Evolutionary conservation across 2,888 invertebrate species (phyloP), one percentile per base, ranked within the genome.

Genomic region (Danaus chrysippus): DNA sequence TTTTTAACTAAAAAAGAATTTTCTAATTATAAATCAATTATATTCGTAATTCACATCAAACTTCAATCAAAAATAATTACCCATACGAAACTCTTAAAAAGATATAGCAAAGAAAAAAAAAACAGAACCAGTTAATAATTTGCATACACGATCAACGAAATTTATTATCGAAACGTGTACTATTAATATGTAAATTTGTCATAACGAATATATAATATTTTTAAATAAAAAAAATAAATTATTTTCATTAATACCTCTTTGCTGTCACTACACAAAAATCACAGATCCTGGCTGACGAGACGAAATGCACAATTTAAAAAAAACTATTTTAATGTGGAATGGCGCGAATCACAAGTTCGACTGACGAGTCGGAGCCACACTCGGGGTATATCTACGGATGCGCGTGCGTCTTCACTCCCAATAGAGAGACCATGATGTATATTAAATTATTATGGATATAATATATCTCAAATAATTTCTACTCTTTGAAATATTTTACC

Each of bases 331-430:
- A 62, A 64, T 59, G 66, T 62, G 58, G 49, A 62, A 61, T 49
- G 60, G 42, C 46, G 54, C 54, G 56, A 57, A 62, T 56, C 76
- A 70, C 74, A 71, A 78, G 75, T 73, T 63, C 69, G 59, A 81
- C 82, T 82, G 81, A 70, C 72, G 69, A 59, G 63, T 68, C 64
- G 66, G 68, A 65, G 64, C 63, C 64, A 61, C 52, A 67, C 69
- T 63, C 62, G 61, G 75, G 69, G 69, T 77, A 75, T 76, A 76
- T 75, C 74, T 74, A 69, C 64, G 68, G 68, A 63, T 63, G 66
- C 67, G 65, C 66, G 69, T 65, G 73, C 61, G 73, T 68, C 68
- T 63, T 69, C 61, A 64, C 56, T 59, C 61, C 23, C 15, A 67
- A 58, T 65, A 72, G 63, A 67, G 58, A 70, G 67, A 70, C 76